Percentiles rank a stretch among this genome's conserved stretches.
These are phyloP conservation scores for Isoperla grammatica DNA, from an alignment of 2,888 invertebrate genomes.

Conservation along the genomic window DNA sequence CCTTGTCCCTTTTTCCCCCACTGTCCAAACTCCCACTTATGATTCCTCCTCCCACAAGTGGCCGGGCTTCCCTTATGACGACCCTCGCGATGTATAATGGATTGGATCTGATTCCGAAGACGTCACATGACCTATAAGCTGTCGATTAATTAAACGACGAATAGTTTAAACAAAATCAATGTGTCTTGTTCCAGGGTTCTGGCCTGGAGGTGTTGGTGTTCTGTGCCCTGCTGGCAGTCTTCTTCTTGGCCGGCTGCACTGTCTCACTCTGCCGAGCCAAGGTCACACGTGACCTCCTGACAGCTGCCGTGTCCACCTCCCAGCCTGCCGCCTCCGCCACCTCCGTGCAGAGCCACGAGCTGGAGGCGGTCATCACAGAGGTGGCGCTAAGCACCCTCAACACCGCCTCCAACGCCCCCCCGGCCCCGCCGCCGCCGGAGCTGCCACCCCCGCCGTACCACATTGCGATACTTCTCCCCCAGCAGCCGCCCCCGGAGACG, in stretches of 20 bases:
- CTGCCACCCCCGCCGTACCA: conserved; percentile 76
- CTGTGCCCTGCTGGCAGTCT: conserved; percentile 52
- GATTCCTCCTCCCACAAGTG: no score
- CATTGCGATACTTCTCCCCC: conserved; percentile 71
- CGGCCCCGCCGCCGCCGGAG: conserved; percentile 36
- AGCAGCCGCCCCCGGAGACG: conserved; percentile 39
- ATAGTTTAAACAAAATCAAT: no score
- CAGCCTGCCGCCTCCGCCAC: conserved; percentile 9
- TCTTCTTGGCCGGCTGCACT: conserved; percentile 58
- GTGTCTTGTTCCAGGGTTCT: conserved; percentile 43
- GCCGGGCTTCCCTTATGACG: no score
- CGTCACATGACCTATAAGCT: no score
- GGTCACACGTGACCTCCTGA: conserved; percentile 38
- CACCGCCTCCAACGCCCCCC: conserved; percentile 24
- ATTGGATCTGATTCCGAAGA: no score
- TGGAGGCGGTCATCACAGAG: conserved; percentile 18
- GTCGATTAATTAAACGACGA: no score
- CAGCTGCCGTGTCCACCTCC: conserved; percentile 36
- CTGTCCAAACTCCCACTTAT: no score
- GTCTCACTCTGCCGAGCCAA: conserved; percentile 51
- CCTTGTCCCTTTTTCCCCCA: no score
- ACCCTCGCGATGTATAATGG: no score
- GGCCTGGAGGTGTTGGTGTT: conserved; percentile 58
- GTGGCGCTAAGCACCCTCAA: background rate
- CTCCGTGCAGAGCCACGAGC: conserved; percentile 4